phyloP scores from a whole-genome alignment of 2,888 invertebrate species.

The Drosophila cognata region DNA sequence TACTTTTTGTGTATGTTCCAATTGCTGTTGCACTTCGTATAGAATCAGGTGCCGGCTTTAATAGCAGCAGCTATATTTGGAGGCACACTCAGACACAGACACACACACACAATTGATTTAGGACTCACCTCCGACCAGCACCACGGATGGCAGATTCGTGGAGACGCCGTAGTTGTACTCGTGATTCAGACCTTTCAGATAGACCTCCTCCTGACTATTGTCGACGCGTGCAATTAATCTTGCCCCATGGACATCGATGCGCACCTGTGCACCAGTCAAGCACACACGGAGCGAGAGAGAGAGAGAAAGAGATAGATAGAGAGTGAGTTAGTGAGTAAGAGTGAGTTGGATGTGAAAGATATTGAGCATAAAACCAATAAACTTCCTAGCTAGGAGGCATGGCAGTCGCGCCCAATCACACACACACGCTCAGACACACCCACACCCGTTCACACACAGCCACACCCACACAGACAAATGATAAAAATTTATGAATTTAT shows the following conservation, averaged over 20 bases:
- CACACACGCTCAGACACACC: constrained; percentile 1
- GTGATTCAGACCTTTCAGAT: constrained; percentile 92
- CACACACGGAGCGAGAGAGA: constrained; percentile 16
- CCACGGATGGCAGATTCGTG: constrained; percentile 93
- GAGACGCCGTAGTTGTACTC: constrained; percentile 94
- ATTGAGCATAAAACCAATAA: constrained; percentile 76
- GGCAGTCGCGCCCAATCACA: constrained; percentile 31
- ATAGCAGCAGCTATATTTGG: constrained; percentile 27
- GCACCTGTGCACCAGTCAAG: constrained; percentile 85
- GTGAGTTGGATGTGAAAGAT: constrained; percentile 42
- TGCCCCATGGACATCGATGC: constrained; percentile 94
- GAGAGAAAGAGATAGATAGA: constrained; percentile 1
- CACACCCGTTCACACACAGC: constrained; percentile 15
- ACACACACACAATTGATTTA: constrained; percentile 59
- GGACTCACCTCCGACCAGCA: constrained; percentile 92
- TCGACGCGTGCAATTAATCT: constrained; percentile 94
- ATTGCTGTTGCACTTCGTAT: constrained; percentile 39
- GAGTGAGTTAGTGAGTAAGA: constrained; percentile 3
- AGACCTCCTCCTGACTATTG: constrained; percentile 92
- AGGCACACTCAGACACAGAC: background rate
- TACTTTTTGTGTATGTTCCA: constrained; percentile 1
- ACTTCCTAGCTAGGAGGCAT: constrained; percentile 57
- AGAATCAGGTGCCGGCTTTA: constrained; percentile 48
- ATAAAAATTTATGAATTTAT: constrained; percentile 82
- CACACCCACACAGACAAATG: constrained; percentile 62